Evolutionary conservation across 2,888 invertebrate species (phyloP), one percentile per base, ranked within the genome.

Genomic region (Pristionchus exspectatus): DNA sequence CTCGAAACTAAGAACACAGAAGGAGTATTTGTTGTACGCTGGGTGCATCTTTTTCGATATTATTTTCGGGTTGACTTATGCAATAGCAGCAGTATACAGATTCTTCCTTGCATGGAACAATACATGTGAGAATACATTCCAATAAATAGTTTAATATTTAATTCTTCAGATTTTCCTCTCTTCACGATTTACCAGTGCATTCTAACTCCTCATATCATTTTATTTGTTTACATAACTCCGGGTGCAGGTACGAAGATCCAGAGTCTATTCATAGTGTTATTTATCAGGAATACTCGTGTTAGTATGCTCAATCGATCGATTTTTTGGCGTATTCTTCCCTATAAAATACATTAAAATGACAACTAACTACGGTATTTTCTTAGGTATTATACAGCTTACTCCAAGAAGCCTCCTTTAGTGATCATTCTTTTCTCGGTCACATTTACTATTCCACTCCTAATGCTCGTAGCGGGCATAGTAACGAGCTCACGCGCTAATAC

Each of bases 31-130:
- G 7, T n/a, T 89, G 50, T 84, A 84, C 27, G 84, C 89, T 44
- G 89, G 89, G 10, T 89, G 89, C 54, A 89, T 89, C n/a, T 50
- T 72, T 18, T 89, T 89, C 72, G 89, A 89, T 27, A 56, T 85
- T 16, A 33, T 83, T n/a, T 89, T 89, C 66, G 89, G 89, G 2
- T 14, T 84, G 5, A 85, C 89, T 2, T 89, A 89, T 54, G 44
- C 77, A 33, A 69, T 69, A 3, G 63, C 89, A n/a, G 83, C 59
- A 10, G 81, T 84, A 3, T 89, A 84, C 33, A 12, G 89, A 50
- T 54, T 84, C 24, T 4, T 81, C 33, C 44, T 89, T 10, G 21
- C 54, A 21, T 81, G 54, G 59, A 81, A 77, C 24, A 89, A 77
- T 44, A 72, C 27, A n/a, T 89, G 89, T 89, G n/a, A 59, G 89